phyloP scores from a whole-genome alignment of 2,888 invertebrate species.

The Cantharis lateralis region DNA sequence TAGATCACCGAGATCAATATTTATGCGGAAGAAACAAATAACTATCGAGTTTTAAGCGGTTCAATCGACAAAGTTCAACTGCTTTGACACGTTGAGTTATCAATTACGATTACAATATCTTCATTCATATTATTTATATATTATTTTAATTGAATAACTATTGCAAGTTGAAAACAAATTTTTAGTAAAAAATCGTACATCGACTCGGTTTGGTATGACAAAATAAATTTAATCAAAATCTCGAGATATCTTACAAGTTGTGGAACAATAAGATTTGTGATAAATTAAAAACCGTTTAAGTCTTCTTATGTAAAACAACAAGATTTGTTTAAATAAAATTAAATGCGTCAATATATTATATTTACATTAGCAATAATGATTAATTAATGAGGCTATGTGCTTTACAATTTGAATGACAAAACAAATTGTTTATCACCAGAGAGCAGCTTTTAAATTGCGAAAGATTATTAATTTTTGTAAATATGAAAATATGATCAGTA shows the following conservation, averaged over 20 bases:
- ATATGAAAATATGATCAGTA: background rate
- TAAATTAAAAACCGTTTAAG: background rate
- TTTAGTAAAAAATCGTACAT: background rate
- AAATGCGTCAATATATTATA: background rate
- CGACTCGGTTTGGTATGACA: background rate
- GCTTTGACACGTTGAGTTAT: background rate
- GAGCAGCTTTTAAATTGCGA: background rate
- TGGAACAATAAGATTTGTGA: background rate
- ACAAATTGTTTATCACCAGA: background rate
- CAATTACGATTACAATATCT: background rate
- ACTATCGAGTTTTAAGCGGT: background rate
- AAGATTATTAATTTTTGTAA: background rate
- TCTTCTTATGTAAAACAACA: background rate
- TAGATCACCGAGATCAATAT: background rate
- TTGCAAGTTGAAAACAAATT: background rate
- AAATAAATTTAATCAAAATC: background rate
- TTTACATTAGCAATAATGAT: background rate
- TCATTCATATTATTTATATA: background rate
- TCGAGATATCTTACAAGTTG: background rate
- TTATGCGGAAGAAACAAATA: background rate
- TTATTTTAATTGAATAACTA: background rate
- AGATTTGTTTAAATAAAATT: background rate
- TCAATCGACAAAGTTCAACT: background rate
- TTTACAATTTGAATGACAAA: background rate
- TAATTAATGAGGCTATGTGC: conserved; percentile 1